phyloP scores from a whole-genome alignment of 2,888 invertebrate species.

The Tiphia femorata region DNA sequence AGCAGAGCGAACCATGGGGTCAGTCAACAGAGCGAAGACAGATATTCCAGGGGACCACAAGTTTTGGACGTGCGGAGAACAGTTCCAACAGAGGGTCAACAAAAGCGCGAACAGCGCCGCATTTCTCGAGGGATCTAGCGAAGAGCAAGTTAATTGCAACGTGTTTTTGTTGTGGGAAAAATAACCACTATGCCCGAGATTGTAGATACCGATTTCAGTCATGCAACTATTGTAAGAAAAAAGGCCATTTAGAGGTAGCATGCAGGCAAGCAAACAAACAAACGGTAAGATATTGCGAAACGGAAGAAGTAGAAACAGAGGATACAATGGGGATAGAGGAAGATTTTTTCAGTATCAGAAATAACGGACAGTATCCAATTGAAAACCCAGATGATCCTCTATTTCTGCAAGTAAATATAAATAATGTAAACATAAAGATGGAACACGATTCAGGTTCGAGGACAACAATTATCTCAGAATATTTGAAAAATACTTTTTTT shows the following conservation, averaged over 20 bases:
- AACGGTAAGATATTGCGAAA: too few relatives aligned
- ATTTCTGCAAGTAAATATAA: slow-evolving; percentile 14
- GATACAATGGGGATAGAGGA: too few relatives aligned
- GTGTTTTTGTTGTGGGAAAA: slow-evolving; percentile 22
- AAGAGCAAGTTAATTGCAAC: too few relatives aligned
- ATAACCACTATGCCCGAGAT: slow-evolving; percentile 18
- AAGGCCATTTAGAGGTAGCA: slow-evolving; percentile 25
- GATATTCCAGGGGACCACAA: too few relatives aligned
- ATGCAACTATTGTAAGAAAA: slow-evolving; percentile 25
- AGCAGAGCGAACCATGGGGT: too few relatives aligned
- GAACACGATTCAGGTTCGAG: slow-evolving; percentile 42
- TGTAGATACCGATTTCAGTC: slow-evolving; percentile 11
- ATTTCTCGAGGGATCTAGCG: too few relatives aligned
- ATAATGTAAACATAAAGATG: slow-evolving; percentile 24
- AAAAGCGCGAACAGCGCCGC: too few relatives aligned
- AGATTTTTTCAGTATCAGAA: neutral
- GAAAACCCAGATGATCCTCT: neutral
- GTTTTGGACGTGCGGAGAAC: too few relatives aligned
- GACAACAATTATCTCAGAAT: slow-evolving; percentile 24
- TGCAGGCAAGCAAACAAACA: slow-evolving; percentile 5
- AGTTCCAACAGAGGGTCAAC: too few relatives aligned
- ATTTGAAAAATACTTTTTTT: too few relatives aligned
- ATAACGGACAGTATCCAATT: neutral
- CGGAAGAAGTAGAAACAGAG: neutral
- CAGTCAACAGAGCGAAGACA: too few relatives aligned